These are phyloP conservation scores for Hirtodrosophila histrioides DNA, from an alignment of 2,888 invertebrate genomes.

Conservation along the genomic window DNA sequence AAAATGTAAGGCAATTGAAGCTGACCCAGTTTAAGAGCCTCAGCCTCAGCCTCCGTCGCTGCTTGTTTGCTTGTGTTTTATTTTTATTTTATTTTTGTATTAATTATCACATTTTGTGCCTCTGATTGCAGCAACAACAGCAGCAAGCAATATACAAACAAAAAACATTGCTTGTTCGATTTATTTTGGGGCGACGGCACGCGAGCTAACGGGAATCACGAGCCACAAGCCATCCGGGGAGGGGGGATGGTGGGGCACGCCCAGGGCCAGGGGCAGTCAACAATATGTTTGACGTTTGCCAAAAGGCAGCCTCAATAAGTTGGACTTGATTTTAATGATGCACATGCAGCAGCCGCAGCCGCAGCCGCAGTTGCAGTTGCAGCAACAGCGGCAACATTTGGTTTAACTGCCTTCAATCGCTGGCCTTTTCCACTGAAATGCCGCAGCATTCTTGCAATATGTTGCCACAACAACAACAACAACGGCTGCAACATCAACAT, in stretches of 20 bases:
- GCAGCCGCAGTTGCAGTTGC: slow-evolving; percentile 27
- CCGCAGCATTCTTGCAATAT: slow-evolving; percentile 65
- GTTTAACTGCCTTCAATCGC: slow-evolving; percentile 17
- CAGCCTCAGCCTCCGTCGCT: slow-evolving; percentile 26
- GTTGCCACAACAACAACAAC: slow-evolving; percentile 49
- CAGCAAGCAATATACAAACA: slow-evolving; percentile 18
- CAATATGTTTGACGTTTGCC: slow-evolving; percentile 46
- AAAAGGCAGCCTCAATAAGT: slow-evolving; percentile 46
- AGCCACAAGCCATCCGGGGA: neutral
- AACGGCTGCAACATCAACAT: slow-evolving; percentile 14
- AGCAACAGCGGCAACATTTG: slow-evolving; percentile 41
- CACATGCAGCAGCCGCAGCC: slow-evolving; percentile 47
- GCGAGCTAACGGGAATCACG: slow-evolving; percentile 71
- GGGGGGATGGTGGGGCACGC: neutral
- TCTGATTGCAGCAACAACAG: slow-evolving; percentile 52
- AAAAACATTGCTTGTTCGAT: slow-evolving; percentile 47
- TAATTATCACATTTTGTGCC: slow-evolving; percentile 72
- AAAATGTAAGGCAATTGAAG: slow-evolving; percentile 68
- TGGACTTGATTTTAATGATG: slow-evolving; percentile 75
- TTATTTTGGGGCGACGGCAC: slow-evolving; percentile 65
- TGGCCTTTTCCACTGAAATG: slow-evolving; percentile 72
- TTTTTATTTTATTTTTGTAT: slow-evolving; percentile 42
- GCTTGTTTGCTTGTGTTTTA: slow-evolving; percentile 17
- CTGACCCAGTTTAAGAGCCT: slow-evolving; percentile 63
- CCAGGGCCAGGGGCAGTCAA: neutral